Base-by-base conservation (phyloP, 2,113 vertebrate genomes). In the Pelodiscus sinensis region DNA sequence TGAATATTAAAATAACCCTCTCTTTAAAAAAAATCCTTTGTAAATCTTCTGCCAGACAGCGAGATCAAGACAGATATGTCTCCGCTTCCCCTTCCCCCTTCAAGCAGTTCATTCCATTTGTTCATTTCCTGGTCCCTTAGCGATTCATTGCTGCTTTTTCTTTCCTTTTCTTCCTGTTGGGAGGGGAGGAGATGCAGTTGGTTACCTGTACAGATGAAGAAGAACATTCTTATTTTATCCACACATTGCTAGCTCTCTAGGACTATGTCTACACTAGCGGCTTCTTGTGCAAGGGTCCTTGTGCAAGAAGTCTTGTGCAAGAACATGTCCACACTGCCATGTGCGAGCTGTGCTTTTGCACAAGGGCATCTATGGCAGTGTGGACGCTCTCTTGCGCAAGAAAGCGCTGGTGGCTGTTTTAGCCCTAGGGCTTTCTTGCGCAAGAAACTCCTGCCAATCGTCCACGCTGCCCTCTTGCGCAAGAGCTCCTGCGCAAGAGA, bases 21-120 rank as follows among this genome's bases (percentile, higher is more conserved):
- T 79, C 88, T 94, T 78, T 18, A 68, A 65, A 27, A 96, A 96
- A 96, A 65, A 91, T 19, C 29, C 71, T 96, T 75, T 92, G 51
- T 92, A 89, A 93, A 95, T 94, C 60, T 90, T 89, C 92, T 95
- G 71, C 83, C 87, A 97, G 57, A 93, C 19, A 94, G 84, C 94
- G n/a, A 80, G 52, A 94, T 85, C 89, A 97, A 97, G 87, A 94
- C 50, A 96, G 75, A 96, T 88, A 92, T 89, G 96, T 96, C 82
- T 89, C 90, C 96, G 50, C 51, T 95, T 96, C 56, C 51, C 96
- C 90, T 89, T 78, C 62, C 94, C 78, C 60, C 54, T 92, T 94
- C 92, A 78, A 94, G 92, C 94, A 95, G 93, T 91, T 92, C 75
- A 96, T 93, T 92, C 35, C 57, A 90, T 94, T 97, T 96, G 88